Conservation (phyloP, 1,140 invertebrate genomes). For the Harlomillsia oculata region DNA sequence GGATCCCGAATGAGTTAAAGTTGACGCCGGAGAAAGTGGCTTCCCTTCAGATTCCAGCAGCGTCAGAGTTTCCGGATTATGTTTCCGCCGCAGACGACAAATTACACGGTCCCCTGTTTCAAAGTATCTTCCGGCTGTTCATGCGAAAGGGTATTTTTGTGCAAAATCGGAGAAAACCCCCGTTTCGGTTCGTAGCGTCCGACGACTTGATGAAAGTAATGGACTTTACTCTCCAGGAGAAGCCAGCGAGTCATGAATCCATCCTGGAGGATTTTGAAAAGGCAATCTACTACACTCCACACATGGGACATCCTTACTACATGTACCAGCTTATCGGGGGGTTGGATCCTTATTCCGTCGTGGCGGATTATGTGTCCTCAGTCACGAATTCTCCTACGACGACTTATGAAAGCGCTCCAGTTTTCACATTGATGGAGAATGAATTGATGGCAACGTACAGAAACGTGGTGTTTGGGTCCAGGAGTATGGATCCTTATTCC, state of each 20-base stretch:
- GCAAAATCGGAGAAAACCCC: background rate
- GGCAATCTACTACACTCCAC: background rate
- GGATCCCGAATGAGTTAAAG: background rate
- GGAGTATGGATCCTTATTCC: constrained; percentile 14
- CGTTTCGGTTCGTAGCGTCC: background rate
- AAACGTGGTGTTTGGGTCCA: background rate
- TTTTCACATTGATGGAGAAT: background rate
- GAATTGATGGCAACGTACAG: background rate
- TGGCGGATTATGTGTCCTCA: background rate
- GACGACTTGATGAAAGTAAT: background rate
- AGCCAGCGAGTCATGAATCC: background rate
- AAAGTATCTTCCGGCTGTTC: background rate
- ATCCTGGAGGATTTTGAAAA: background rate
- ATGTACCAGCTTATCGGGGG: background rate
- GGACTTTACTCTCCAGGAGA: background rate
- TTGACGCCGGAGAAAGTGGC: background rate
- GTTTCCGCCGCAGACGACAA: background rate
- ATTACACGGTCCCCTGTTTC: background rate
- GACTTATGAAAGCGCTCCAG: background rate
- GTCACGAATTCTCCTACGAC: background rate
- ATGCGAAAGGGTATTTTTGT: background rate
- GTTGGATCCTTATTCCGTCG: background rate
- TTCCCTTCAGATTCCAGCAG: background rate
- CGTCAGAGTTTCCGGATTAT: background rate
- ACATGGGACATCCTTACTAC: background rate